phyloP scores from a whole-genome alignment of 2,113 vertebrate species.

The Eurystomus gularis region DNA sequence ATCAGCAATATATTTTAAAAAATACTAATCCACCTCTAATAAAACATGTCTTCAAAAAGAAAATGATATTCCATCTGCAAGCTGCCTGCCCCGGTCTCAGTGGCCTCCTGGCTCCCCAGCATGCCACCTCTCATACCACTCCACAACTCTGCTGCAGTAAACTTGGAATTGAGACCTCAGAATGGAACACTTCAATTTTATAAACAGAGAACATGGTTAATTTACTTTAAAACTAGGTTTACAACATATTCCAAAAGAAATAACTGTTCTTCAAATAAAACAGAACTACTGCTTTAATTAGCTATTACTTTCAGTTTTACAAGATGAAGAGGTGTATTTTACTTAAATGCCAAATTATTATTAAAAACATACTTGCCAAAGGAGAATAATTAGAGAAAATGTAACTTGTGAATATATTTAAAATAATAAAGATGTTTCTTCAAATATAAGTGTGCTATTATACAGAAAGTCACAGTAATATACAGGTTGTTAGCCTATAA shows the following conservation, averaged over 20 bases:
- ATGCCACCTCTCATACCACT: not conserved
- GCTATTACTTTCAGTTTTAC: not conserved
- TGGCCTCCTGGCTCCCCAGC: not conserved
- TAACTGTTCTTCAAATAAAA: not conserved
- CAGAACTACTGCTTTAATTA: not conserved
- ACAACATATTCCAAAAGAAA: not conserved
- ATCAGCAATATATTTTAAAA: not conserved
- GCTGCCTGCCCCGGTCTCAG: not conserved
- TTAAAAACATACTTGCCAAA: not conserved
- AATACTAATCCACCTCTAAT: not conserved
- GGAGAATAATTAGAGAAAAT: not conserved
- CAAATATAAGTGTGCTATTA: not conserved
- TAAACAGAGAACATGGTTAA: not conserved
- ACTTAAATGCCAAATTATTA: conserved; percentile 38
- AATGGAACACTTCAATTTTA: not conserved
- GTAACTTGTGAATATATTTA: not conserved
- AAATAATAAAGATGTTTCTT: not conserved
- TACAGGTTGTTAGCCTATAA: not conserved
- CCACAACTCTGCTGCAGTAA: not conserved
- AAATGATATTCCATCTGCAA: not conserved
- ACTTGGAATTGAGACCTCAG: not conserved
- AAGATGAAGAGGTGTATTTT: conserved; percentile 4
- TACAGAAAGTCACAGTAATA: not conserved
- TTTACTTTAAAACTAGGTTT: not conserved
- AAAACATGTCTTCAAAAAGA: not conserved